Evolutionary conservation across 2,797 vertebrate species (phyloP), one percentile per base, ranked within the genome.

Genomic region (Paguma larvata): DNA sequence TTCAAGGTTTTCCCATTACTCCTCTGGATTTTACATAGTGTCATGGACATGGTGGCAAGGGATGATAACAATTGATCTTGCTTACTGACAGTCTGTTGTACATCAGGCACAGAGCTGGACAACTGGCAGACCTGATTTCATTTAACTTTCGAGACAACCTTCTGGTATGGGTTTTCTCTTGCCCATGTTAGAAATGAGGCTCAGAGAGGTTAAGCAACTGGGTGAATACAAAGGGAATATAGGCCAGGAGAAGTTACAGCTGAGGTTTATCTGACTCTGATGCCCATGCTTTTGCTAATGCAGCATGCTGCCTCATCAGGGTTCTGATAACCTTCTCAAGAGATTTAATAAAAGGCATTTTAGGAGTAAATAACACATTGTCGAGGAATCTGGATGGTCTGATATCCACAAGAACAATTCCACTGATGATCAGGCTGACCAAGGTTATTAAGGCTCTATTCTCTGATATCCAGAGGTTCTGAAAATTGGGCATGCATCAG

Each of bases 261-360:
- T 38, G 84, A 63, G 72, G 72, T 85, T 41, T 34, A 78, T 85
- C 18, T 44, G 44, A 65, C 44, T 65, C 53, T 44, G 32, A 48
- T 25, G 13, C 56, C 72, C 53, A 65, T 11, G 25, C 65, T 65
- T 96, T 73, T 62, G 11, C 15, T 68, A 79, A 5, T 2, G 46
- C 30, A 46, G 93, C 32, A 85, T 38, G 65, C 23, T 89, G 75
- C 27, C 59, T 82, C 67, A 23, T 23, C n/a, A 86, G 27, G 34
- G 44, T 77, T 87, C 44, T 65, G 72, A 89, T 38, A 56, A 72
- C 30, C 25, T 63, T 78, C 79, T 85, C 34, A 65, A 65, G 72
- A 78, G n/a, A n/a, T 62, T 90, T 80, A 85, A 75, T 82, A 93
- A 85, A 73, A 93, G n/a, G 34, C 21, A 77, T 87, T 68, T 73